A percentile compares a stretch with the other conserved stretches of the same genome.
Conservation (phyloP, 2,888 invertebrate species). For the Antitype chi region DNA sequence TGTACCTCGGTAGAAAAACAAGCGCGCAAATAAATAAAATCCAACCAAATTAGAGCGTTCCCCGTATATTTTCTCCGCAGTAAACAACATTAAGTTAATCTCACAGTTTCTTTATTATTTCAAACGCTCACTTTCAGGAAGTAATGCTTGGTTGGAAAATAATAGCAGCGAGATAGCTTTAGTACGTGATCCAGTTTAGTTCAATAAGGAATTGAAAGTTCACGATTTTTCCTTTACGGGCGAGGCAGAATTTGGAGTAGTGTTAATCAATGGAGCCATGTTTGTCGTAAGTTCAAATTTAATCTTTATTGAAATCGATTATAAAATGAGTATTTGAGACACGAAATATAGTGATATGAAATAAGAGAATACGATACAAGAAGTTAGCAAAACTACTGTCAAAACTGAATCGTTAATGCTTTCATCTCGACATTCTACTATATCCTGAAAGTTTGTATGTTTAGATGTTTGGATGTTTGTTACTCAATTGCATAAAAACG, state of each 20-base stretch:
- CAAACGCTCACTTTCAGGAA: slow-evolving; percentile 55
- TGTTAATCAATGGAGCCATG: slow-evolving; percentile 53
- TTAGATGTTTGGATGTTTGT: too few relatives aligned
- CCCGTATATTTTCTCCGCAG: slow-evolving; percentile 48
- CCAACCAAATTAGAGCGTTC: slow-evolving; percentile 55
- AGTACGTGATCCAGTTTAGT: slow-evolving; percentile 58
- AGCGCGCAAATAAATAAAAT: slow-evolving; percentile 53
- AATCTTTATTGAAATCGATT: slow-evolving; percentile 23
- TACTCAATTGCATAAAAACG: too few relatives aligned
- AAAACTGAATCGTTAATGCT: too few relatives aligned
- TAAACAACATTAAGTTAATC: slow-evolving; percentile 66
- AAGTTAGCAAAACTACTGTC: too few relatives aligned
- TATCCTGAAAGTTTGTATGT: too few relatives aligned
- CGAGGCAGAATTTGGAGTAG: slow-evolving; percentile 36
- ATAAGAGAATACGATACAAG: neutral
- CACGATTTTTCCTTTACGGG: slow-evolving; percentile 60
- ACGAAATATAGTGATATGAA: neutral
- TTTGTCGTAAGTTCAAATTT: slow-evolving; percentile 34
- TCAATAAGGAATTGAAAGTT: slow-evolving; percentile 56
- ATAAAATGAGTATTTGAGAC: neutral
- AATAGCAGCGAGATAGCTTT: slow-evolving; percentile 44
- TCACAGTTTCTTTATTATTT: slow-evolving; percentile 63
- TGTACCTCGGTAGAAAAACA: slow-evolving; percentile 41
- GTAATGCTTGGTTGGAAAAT: slow-evolving; percentile 49
- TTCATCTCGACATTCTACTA: too few relatives aligned